Evolutionary conservation across 2,888 invertebrate species (phyloP), one percentile per base, ranked within the genome.

Genomic region (Rhagophthalmus giganteus): DNA sequence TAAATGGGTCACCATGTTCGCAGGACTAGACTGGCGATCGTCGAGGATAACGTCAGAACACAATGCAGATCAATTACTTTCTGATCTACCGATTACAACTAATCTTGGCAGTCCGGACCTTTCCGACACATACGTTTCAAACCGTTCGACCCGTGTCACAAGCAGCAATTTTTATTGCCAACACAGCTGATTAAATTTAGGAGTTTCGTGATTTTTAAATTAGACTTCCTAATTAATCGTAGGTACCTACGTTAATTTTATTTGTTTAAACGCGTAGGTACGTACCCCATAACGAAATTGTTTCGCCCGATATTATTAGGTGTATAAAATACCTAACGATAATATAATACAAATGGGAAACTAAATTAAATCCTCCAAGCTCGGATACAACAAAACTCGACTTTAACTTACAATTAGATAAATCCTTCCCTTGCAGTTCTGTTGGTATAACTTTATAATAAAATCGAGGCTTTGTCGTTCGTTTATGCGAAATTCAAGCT

Each of bases 1-100:
- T 57, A 55, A 55, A 57, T 52, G 61, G 56, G 55, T 58, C 61
- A 51, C 55, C 45, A 39, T 56, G 34, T 42, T 32, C 39, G 37
- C 30, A 13, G 16, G 8, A 30, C 28, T 35, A 10, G 16, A 44
- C 30, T 31, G 13, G 12, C 52, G 59, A 63, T 47, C 54, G 56
- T 55, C 54, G 45, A 49, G 58, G 60, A 63, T 65, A 64, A 61
- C 62, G 59, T 62, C 60, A 53, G 57, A 50, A 53, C 61, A 68
- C 67, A 70, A 69, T 68, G 65, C 64, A 65, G 68, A 69, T 71
- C 71, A 68, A 70, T 71, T 71, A 70, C 68, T 67, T 65, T 64
- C 60, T 62, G 68, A 71, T 68, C 66, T 61, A 61, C 61, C 63
- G 69, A 69, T 70, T 68, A 66, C 62, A 61, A 62, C 60, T 70